phyloP scores from a whole-genome alignment of 2,888 invertebrate species.

The Cartodere bifasciata region DNA sequence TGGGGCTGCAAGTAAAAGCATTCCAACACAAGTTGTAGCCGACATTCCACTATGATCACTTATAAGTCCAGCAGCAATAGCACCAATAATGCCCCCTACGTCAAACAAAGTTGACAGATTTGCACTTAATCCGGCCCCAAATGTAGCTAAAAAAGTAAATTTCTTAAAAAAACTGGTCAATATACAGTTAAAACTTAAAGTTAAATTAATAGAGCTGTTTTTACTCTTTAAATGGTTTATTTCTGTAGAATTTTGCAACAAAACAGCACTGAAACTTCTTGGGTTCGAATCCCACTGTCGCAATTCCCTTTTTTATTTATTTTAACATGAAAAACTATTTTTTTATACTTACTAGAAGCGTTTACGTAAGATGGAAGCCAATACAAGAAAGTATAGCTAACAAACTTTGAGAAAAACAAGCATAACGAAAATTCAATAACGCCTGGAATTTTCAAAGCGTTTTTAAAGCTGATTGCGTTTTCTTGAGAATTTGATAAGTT shows the following conservation, averaged over 20 bases:
- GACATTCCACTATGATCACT: constrained; percentile 76
- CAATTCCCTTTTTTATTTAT: too few relatives aligned
- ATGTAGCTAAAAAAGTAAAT: constrained; percentile 41
- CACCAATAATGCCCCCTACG: constrained; percentile 83
- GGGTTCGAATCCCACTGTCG: too few relatives aligned
- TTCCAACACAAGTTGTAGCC: constrained; percentile 73
- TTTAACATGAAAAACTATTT: too few relatives aligned
- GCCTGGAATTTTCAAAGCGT: constrained; percentile 78
- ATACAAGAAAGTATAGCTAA: constrained; percentile 92
- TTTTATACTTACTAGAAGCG: constrained; percentile 63
- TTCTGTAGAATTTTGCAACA: too few relatives aligned
- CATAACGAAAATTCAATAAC: constrained; percentile 88
- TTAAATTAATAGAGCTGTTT: too few relatives aligned
- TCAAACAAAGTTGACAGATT: constrained; percentile 73
- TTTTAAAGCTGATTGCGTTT: constrained; percentile 59
- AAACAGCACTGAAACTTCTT: too few relatives aligned
- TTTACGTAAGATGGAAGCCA: constrained; percentile 91
- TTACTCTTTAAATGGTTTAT: too few relatives aligned
- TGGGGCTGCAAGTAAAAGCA: constrained; percentile 72
- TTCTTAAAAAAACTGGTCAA: too few relatives aligned
- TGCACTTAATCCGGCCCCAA: constrained; percentile 57
- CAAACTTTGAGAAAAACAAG: constrained; percentile 91
- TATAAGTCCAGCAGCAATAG: constrained; percentile 73
- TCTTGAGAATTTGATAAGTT: constrained; percentile 30
- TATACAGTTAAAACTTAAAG: too few relatives aligned